These are phyloP conservation scores for Poecilia latipinna DNA, from an alignment of 2,113 vertebrate species.

Conservation along the genomic window DNA sequence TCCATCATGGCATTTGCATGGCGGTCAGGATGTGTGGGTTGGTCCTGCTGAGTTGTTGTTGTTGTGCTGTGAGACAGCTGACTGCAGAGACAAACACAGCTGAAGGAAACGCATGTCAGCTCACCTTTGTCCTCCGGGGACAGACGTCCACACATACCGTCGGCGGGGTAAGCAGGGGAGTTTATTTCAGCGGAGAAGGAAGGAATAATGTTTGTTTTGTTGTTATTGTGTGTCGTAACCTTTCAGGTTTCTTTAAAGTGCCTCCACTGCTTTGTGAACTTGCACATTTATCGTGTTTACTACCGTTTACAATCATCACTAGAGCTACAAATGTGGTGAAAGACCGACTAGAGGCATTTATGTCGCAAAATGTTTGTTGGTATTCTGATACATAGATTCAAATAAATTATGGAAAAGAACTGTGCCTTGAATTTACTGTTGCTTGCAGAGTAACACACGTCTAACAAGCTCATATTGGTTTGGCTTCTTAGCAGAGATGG, in stretches of 20 bases:
- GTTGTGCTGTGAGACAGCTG: not conserved
- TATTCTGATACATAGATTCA: no score
- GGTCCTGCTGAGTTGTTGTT: conserved; percentile 37
- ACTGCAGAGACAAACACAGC: conserved; percentile 38
- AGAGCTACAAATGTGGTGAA: no score
- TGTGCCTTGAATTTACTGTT: no score
- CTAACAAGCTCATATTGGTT: no score
- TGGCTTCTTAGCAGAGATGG: no score
- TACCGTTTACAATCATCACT: no score
- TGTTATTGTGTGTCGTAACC: not conserved
- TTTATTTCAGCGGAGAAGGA: conserved; percentile 15
- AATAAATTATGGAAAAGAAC: no score
- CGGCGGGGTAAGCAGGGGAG: conserved; percentile 8
- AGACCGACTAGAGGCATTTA: no score
- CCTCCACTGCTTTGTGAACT: not conserved
- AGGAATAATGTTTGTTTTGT: not conserved
- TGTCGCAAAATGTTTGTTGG: no score
- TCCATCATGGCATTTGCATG: not conserved
- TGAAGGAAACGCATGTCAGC: conserved; percentile 56
- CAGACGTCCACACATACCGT: conserved; percentile 18
- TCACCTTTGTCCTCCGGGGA: conserved; percentile 14
- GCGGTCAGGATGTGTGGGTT: conserved; percentile 18
- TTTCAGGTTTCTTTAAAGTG: not conserved
- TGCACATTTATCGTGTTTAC: not conserved
- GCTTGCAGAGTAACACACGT: no score